Conservation (phyloP, 2,888 invertebrate species). For the Trilocha varians region DNA sequence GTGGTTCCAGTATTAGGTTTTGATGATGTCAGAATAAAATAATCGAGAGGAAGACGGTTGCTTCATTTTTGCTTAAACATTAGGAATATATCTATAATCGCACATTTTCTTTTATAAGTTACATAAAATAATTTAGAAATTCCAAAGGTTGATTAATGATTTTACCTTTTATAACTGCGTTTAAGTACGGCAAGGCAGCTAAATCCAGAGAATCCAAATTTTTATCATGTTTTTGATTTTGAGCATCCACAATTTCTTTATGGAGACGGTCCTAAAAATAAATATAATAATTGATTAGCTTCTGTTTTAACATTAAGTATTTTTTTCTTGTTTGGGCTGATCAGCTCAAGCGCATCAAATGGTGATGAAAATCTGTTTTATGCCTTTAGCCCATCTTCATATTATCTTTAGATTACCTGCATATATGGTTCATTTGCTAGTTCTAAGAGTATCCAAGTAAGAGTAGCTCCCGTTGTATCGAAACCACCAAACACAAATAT, state of each 20-base stretch:
- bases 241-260: conserved; percentile 22
- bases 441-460: conserved; percentile 28
- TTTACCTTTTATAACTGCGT: conserved; percentile 29
- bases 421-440: conserved; percentile 28
- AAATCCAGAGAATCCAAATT: conserved; percentile 15
- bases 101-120: too few species aligned
- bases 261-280: conserved; percentile 13
- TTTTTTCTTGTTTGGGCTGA: neutral
- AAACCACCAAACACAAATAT: conserved; percentile 45
- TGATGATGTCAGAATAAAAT: too few species aligned
- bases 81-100: too few species aligned
- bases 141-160: too few species aligned
- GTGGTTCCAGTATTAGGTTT: too few species aligned
- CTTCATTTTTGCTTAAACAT: too few species aligned
- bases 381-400: too few species aligned
- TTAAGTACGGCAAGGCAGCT: conserved; percentile 20
- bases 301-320: neutral
- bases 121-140: too few species aligned
- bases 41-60: too few species aligned
- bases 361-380: too few species aligned
- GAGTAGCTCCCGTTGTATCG: conserved; percentile 28
- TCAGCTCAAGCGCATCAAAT: too few species aligned
- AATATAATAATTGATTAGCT: neutral
- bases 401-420: conserved; percentile 43
- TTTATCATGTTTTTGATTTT: conserved; percentile 12